These are phyloP conservation scores for Crotalus helleri DNA, from an alignment of 2,113 vertebrate genomes.

Conservation along the genomic window DNA sequence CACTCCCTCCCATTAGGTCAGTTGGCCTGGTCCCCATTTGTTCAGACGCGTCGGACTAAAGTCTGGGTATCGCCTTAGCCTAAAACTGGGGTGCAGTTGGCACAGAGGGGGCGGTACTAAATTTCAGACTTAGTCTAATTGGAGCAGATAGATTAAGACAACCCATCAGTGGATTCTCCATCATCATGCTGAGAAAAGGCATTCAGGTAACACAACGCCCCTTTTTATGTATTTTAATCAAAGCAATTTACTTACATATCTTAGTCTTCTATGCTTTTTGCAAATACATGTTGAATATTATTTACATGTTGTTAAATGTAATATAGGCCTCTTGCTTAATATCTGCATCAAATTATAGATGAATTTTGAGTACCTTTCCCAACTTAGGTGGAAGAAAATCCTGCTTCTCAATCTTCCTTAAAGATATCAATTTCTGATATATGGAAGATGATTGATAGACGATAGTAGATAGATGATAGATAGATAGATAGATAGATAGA, in stretches of 20 bases:
- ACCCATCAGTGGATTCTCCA: too few relatives aligned
- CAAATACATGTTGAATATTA: not conserved
- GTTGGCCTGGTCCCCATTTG: too few relatives aligned
- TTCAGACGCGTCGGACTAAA: too few relatives aligned
- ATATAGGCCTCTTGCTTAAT: not conserved
- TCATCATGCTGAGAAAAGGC: too few relatives aligned
- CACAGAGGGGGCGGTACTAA: too few relatives aligned
- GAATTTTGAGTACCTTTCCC: not conserved
- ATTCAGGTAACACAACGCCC: too few relatives aligned
- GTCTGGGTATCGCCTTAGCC: too few relatives aligned
- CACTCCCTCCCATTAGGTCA: too few relatives aligned
- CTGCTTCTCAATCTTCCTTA: not conserved
- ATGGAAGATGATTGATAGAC: not conserved
- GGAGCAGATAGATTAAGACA: too few relatives aligned
- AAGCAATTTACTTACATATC: not conserved
- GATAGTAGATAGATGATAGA: not conserved
- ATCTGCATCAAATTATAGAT: not conserved
- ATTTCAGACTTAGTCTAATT: too few relatives aligned
- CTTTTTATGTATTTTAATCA: not conserved
- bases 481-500: too few relatives aligned
- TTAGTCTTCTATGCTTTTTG: not conserved
- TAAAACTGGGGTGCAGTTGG: too few relatives aligned
- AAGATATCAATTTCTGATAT: not conserved
- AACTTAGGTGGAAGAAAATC: not conserved
- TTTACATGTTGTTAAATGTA: not conserved